A percentile compares a stretch with the other conserved stretches of the same genome.
Evolutionary conservation across 2,888 invertebrate genomes (phyloP).

Genomic region (Zelleria hepariella): DNA sequence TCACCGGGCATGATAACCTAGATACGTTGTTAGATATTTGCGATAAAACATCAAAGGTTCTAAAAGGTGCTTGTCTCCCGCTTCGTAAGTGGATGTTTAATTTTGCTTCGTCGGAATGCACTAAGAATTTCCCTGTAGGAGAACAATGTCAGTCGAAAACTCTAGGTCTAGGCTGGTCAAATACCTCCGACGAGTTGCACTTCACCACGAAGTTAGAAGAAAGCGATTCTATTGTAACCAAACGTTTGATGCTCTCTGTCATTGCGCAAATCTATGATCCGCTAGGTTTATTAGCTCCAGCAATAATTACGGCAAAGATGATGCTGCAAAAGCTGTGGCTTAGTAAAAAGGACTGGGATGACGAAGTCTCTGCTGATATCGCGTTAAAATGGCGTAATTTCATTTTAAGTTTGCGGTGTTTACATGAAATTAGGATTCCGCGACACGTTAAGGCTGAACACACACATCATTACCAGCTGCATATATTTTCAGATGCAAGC

Average conservation of each 20-base stretch:
- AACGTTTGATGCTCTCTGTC: slow-evolving; percentile 13
- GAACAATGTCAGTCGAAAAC: slow-evolving; percentile 14
- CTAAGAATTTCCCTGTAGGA: slow-evolving; percentile 8
- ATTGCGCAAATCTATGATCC: slow-evolving; percentile 14
- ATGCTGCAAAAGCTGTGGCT: slow-evolving; percentile 17
- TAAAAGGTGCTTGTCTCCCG: slow-evolving; percentile 15
- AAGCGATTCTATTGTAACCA: slow-evolving; percentile 6
- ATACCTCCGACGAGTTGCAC: slow-evolving; percentile 12
- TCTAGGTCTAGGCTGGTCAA: slow-evolving; percentile 14
- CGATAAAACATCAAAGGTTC: slow-evolving; percentile 1
- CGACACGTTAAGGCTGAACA: slow-evolving; percentile 10
- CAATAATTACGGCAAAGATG: slow-evolving; percentile 10
- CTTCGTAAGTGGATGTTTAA: slow-evolving; percentile 19
- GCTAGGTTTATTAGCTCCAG: slow-evolving; percentile 10
- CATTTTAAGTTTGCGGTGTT: slow-evolving; percentile 3
- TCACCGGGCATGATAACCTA: slow-evolving; percentile 14
- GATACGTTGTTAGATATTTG: neutral
- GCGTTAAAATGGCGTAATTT: slow-evolving; percentile 10
- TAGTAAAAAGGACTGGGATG: slow-evolving; percentile 19
- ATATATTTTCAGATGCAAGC: slow-evolving; percentile 19
- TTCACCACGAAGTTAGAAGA: slow-evolving; percentile 10
- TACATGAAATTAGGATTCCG: slow-evolving; percentile 11
- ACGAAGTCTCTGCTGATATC: slow-evolving; percentile 14
- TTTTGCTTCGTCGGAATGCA: slow-evolving; percentile 3
- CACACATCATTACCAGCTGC: slow-evolving; percentile 11